Conservation (phyloP, 1,140 invertebrate species). For the Octopus bimaculoides region DNA sequence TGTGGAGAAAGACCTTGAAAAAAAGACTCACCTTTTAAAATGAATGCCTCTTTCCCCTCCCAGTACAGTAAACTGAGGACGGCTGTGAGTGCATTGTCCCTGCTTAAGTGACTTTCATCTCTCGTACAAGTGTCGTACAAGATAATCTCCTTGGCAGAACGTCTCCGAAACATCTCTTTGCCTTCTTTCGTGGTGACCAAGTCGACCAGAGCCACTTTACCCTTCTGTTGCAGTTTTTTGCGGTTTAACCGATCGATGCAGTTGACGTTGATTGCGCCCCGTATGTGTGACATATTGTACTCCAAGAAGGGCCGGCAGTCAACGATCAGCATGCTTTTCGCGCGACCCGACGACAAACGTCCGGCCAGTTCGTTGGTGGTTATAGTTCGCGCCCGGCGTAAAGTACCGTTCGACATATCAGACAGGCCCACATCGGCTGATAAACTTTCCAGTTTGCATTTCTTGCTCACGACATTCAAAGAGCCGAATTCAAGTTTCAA, state of each 20-base stretch:
- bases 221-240: conserved; percentile 65
- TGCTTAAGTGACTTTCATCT: conserved; percentile 54
- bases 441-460: conserved; percentile 42
- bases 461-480: conserved; percentile 24
- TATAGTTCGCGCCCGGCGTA: conserved; percentile 31
- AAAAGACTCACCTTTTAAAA: conserved; percentile 68
- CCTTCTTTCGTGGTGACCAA: conserved; percentile 65
- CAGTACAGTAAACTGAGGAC: conserved; percentile 70
- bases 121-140: conserved; percentile 68
- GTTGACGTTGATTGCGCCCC: conserved; percentile 73
- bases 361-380: conserved; percentile 37
- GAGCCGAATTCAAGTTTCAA: conserved; percentile 35
- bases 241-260: conserved; percentile 74
- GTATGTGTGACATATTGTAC: conserved; percentile 72
- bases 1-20: neutral
- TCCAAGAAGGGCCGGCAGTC: conserved; percentile 74
- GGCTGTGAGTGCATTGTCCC: conserved; percentile 66
- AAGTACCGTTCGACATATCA: neutral
- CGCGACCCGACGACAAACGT: conserved; percentile 35
- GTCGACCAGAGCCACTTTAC: conserved; percentile 69
- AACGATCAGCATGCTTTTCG: conserved; percentile 61
- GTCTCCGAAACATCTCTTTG: conserved; percentile 66
- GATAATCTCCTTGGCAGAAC: conserved; percentile 61
- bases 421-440: conserved; percentile 23
- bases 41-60: conserved; percentile 68